Evolutionary conservation across 2,888 invertebrate genomes (phyloP), one percentile per base, ranked within the genome.

Genomic region (Sarcophaga variegata): DNA sequence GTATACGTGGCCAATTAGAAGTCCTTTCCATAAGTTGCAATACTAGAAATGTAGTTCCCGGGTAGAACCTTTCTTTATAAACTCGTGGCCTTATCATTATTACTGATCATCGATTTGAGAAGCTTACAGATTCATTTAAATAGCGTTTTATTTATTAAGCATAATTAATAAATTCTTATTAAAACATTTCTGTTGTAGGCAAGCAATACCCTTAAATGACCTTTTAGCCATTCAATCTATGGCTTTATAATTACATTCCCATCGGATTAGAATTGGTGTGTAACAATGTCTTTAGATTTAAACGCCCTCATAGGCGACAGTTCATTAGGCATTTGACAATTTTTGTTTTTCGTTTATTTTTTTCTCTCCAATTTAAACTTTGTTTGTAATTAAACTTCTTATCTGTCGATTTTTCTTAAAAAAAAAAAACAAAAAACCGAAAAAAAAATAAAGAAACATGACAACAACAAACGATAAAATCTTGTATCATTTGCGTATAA

Each of bases 371-470:
- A 67, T n/a, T 8, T 67, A 45, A 17, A 67, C n/a, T 45, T 67
- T n/a, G 45, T 11, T 45, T 45, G 67, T 67, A 67, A 67, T 67
- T 67, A 67, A 67, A 45, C 54, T 14, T 54, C 54, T 14, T 54
- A 54, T 54, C 5, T 4, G 3, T 54, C 17, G 12, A 14, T 54
- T 54, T 54, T 54, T 54, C 17, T 54, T 54, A 1, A 37, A 37
- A 8, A 37, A 37, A 37, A 0, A 27, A 27, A 27, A 27, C 5
- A 5, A 25, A 25, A 25, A 2, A 25, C 0, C 0, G 0, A 10
- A 64, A 27, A 62, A 62, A 78, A 82, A 64, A 5, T 71, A 37
- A 77, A 64, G 17, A 12, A 76, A 77, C 22, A 27, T 62, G 63
- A 74, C 71, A 72, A 17, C 54, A 54, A 17, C 54, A 45, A 67